These are phyloP conservation scores for Chanos chanos DNA, from an alignment of 2,797 vertebrate species.

Conservation along the genomic window DNA sequence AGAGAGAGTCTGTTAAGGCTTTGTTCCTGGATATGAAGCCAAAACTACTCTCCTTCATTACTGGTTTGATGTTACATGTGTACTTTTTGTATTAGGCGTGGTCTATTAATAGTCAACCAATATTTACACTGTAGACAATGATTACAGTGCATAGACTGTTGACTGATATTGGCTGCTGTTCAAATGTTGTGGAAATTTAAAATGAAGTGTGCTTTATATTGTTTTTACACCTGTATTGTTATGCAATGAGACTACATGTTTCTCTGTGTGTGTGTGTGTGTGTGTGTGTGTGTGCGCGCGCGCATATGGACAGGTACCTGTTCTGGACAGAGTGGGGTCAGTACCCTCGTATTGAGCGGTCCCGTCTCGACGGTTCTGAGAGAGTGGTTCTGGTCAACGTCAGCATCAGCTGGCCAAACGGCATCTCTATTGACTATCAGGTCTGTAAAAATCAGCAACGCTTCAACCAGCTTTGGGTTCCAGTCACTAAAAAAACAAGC, in stretches of 20 bases:
- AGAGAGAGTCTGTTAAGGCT: not conserved
- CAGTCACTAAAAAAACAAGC: too few relatives aligned
- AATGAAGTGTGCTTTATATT: not conserved
- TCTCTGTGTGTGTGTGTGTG: not conserved
- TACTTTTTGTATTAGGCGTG: not conserved
- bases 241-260: not conserved
- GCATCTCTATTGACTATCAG: slow-evolving; percentile 94
- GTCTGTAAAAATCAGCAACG: too few relatives aligned
- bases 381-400: slow-evolving; percentile 86
- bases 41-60: too few relatives aligned
- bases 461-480: too few relatives aligned
- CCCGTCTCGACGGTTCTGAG: slow-evolving; percentile 85
- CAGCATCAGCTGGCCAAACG: slow-evolving; percentile 98
- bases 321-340: slow-evolving; percentile 99
- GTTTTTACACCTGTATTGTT: not conserved
- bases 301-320: slow-evolving; percentile 76
- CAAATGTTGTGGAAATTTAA: not conserved
- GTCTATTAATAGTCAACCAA: slow-evolving; percentile 21
- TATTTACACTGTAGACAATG: slow-evolving; percentile 15
- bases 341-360: slow-evolving; percentile 93
- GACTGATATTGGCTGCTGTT: not conserved
- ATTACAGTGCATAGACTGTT: not conserved
- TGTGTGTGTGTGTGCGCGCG: not conserved
- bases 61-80: not conserved
- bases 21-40: too few relatives aligned